Evolutionary conservation across 2,888 invertebrate genomes (phyloP), one percentile per base, ranked within the genome.

Genomic region (Mythimna impura): DNA sequence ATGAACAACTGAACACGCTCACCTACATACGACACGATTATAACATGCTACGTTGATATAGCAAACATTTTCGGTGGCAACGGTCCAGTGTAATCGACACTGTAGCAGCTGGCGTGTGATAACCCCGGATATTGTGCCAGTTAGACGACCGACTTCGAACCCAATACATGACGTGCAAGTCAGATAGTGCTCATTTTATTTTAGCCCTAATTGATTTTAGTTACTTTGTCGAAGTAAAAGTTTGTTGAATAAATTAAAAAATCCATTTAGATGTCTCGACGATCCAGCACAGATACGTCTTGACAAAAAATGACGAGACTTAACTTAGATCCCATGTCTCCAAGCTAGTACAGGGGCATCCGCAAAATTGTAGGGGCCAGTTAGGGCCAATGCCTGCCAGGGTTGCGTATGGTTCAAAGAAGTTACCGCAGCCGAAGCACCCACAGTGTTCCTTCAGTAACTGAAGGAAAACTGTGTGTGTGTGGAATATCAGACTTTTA

Each of bases 51-150:
- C 58, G 73, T 65, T 64, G 73, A 71, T 80, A 85, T 71, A 77
- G 80, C 76, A 74, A 79, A 81, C 80, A 66, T 76, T 82, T 81
- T 85, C 83, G 81, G 88, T 91, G 92, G 92, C 92, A 92, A 80
- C 87, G 87, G 87, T 91, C 91, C 91, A 92, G 91, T 88, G 86
- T 88, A 90, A 89, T 87, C 84, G 89, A 83, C 85, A 83, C 73
- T 78, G 89, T 85, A 89, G 87, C 93, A 93, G 90, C 93, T 92
- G 93, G 90, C 89, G 87, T 89, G 87, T 87, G 91, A 89, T 89
- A 87, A 87, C 88, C 84, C 82, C 88, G 90, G 91, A 90, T 92
- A 93, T 91, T 93, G 91, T 89, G 88, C 91, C 88, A 89, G 90
- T 89, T 90, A 87, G 87, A 84, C 81, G 82, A 77, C 86, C 80